These are phyloP conservation scores for Scleropages formosus DNA, from an alignment of 2,797 vertebrate genomes.

Conservation along the genomic window DNA sequence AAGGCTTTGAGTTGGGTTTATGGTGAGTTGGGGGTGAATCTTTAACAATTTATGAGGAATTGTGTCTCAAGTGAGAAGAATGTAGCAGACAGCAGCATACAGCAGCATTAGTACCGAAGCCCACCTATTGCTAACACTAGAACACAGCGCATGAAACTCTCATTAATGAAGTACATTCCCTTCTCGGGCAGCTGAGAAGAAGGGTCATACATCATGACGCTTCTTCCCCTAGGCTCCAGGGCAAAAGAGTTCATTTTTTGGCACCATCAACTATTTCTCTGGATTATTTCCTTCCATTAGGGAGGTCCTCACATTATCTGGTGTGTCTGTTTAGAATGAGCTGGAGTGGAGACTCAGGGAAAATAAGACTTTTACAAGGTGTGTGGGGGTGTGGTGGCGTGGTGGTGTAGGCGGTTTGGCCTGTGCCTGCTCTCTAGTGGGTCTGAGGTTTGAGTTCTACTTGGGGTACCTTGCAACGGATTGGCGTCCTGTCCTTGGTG, in stretches of 20 bases:
- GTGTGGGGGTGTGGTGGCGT: no score
- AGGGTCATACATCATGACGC: conserved; percentile 39
- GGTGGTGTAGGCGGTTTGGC: no score
- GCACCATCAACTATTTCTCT: conserved; percentile 58
- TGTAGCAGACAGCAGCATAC: not conserved
- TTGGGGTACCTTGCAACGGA: no score
- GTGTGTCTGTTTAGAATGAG: not conserved
- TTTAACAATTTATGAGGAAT: not conserved
- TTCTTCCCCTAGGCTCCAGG: conserved; percentile 46
- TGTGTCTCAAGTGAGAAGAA: not conserved
- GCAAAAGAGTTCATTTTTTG: conserved; percentile 59
- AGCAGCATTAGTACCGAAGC: not conserved
- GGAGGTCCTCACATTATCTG: conserved; percentile 44
- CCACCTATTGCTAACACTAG: conserved; percentile 6
- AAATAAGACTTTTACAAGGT: not conserved
- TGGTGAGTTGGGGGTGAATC: not conserved
- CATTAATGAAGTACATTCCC: conserved; percentile 49
- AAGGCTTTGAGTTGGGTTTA: no score
- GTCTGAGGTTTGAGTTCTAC: no score
- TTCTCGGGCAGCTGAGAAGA: conserved; percentile 35
- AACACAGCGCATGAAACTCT: conserved; percentile 33
- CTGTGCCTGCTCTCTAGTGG: no score
- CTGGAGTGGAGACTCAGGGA: not conserved
- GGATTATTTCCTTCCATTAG: conserved; percentile 39
- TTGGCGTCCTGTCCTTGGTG: no score